Conservation (phyloP, 92 coral and sea anemone genomes). For the Diadumene lineata region DNA sequence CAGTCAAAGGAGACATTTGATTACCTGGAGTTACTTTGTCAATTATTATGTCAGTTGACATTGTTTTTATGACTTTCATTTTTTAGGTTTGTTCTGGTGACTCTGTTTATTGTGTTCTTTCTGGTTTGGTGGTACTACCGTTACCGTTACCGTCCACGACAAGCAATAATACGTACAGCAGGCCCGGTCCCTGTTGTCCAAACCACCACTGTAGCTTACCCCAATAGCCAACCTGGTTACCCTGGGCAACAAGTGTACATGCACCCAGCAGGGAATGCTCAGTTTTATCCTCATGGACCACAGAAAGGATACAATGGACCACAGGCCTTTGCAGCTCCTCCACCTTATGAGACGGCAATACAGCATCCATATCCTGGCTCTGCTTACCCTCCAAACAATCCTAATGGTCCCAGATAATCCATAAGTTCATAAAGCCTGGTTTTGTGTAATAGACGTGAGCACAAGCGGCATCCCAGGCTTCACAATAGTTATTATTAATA, state of each 20-base stretch:
- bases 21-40: too few species aligned
- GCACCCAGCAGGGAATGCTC: conserved; percentile 19
- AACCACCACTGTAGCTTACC: conserved; percentile 23
- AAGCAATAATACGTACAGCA: conserved; percentile 36
- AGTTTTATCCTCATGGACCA: conserved; percentile 2
- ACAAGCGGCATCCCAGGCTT: too few species aligned
- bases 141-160: conserved; percentile 80
- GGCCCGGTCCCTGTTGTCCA: conserved; percentile 17
- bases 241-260: conserved; percentile 7
- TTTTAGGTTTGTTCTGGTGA: conserved; percentile 60
- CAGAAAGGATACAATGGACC: conserved; percentile 7
- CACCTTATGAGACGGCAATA: conserved; percentile 21
- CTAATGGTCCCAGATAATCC: not conserved
- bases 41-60: conserved; percentile 1
- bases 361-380: not conserved
- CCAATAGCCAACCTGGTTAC: not conserved
- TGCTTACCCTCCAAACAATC: conserved; percentile 22
- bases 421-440: too few species aligned
- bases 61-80: not conserved
- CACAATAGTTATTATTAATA: too few species aligned
- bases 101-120: conserved; percentile 48
- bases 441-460: too few species aligned
- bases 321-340: conserved; percentile 16
- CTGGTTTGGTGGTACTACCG: conserved; percentile 96
- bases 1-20: too few species aligned